Conservation (phyloP, 2,888 invertebrate species). For the Plusia festucae region DNA sequence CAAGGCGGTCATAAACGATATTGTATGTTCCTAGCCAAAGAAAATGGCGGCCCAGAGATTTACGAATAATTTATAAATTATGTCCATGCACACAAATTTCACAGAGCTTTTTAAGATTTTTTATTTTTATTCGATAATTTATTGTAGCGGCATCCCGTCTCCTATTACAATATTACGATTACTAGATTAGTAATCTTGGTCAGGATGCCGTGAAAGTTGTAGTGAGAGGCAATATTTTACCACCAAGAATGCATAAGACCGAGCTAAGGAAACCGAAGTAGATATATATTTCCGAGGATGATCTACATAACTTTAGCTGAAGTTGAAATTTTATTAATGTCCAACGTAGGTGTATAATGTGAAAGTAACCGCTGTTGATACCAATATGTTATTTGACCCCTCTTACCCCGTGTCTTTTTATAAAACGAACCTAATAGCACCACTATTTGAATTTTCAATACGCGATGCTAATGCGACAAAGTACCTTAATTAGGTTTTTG, state of each 20-base stretch:
- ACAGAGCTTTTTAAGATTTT: conserved; percentile 15
- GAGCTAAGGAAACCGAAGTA: too few species aligned
- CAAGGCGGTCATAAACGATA: neutral
- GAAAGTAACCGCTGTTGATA: too few species aligned
- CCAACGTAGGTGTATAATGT: too few species aligned
- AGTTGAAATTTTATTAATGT: too few species aligned
- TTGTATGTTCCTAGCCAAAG: neutral
- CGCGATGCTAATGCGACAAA: too few species aligned
- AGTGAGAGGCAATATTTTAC: conserved; percentile 50
- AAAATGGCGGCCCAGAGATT: conserved; percentile 5
- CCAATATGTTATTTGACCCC: too few species aligned
- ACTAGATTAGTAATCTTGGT: conserved; percentile 28
- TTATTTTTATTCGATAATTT: neutral
- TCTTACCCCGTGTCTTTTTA: too few species aligned
- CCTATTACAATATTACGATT: neutral
- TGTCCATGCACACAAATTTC: conserved; percentile 18
- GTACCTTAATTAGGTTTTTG: too few species aligned
- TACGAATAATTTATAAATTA: conserved; percentile 1
- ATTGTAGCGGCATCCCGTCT: neutral
- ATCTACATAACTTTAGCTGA: too few species aligned
- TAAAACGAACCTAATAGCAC: too few species aligned
- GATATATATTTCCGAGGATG: too few species aligned
- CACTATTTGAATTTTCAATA: too few species aligned
- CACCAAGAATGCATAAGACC: conserved; percentile 38
- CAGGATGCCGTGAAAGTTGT: conserved; percentile 54